Conservation (phyloP, 2,113 vertebrate genomes). For the Nannospalax galili region DNA sequence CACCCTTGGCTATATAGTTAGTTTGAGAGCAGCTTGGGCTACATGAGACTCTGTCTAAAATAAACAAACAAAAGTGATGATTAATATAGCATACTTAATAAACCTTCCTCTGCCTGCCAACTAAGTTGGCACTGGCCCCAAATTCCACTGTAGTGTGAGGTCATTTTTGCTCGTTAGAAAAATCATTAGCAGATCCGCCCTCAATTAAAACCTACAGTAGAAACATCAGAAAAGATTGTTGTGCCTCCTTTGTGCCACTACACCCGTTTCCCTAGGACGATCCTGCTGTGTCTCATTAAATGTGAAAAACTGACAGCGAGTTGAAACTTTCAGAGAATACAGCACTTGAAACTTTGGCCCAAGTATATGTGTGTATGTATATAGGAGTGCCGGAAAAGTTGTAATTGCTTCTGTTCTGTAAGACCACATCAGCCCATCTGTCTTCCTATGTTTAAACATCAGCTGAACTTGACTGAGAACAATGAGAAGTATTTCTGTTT, state of each 20-base stretch:
- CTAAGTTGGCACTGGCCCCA: slow-evolving; percentile 9
- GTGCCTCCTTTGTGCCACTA: background rate
- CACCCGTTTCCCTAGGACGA: background rate
- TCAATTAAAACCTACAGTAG: slow-evolving; percentile 51
- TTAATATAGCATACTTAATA: background rate
- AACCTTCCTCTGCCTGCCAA: background rate
- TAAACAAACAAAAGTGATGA: background rate
- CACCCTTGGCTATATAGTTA: background rate
- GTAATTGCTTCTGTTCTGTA: background rate
- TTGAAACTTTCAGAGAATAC: slow-evolving; percentile 27
- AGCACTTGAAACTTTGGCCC: slow-evolving; percentile 6
- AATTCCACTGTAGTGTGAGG: slow-evolving; percentile 31
- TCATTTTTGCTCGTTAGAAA: slow-evolving; percentile 72
- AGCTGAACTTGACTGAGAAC: background rate
- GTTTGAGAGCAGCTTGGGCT: background rate
- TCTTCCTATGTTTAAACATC: slow-evolving; percentile 35
- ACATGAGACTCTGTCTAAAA: background rate
- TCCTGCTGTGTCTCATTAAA: slow-evolving; percentile 71
- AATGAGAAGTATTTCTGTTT: slow-evolving; percentile 12
- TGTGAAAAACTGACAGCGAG: slow-evolving; percentile 15
- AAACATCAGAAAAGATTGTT: slow-evolving; percentile 53
- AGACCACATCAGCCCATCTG: background rate
- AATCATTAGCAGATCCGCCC: slow-evolving; percentile 59
- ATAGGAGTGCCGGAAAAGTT: background rate
- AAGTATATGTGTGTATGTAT: slow-evolving; percentile 51